Base-by-base conservation (phyloP, 2,888 invertebrate genomes). In the Epinotia demarniana region DNA sequence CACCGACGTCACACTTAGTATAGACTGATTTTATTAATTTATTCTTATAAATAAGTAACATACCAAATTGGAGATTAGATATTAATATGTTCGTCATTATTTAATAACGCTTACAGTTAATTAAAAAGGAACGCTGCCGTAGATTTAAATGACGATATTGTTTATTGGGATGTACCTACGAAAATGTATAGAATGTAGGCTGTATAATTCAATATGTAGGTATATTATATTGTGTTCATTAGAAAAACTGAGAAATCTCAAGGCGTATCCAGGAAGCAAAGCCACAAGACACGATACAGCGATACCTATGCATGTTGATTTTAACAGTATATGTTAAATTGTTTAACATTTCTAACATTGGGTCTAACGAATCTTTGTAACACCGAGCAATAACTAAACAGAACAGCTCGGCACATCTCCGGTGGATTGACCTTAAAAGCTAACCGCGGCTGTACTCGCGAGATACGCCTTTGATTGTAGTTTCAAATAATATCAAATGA, bases 21-120 rank as follows among this genome's bases (percentile, higher is more conserved):
- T 89, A 91, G 92, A 92, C 92, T 93, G 92, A 86, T 79, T 77
- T 84, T 79, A 87, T 84, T 90, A 87, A 91, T 90, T 90, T 92
- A 91, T 91, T 90, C 78, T 82, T 85, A 85, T 80, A 76, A 69
- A 66, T 91, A 91, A 90, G 88, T 87, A 84, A 83, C 84, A 90
- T 92, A 93, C 93, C 93, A 93, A 93, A 93, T 89, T 86, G 81
- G 84, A 86, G 66, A 75, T 78, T 78, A 74, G 74, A 62, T 66
- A 39, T 46, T 71, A 77, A 16, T 61, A 49, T 53, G 58, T 67
- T 73, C 57, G 68, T 73, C 69, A 71, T 75, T 66, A 75, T 71
- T 75, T 71, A 75, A 55, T 77, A 76, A 75, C 68, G 72, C 75
- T 77, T 77, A 60, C 19, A 18, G 2, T 67, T 71, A 62, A 23